Evolutionary conservation across 2,113 vertebrate genomes (phyloP).

Genomic region (Protobothrops mucrosquamatus): DNA sequence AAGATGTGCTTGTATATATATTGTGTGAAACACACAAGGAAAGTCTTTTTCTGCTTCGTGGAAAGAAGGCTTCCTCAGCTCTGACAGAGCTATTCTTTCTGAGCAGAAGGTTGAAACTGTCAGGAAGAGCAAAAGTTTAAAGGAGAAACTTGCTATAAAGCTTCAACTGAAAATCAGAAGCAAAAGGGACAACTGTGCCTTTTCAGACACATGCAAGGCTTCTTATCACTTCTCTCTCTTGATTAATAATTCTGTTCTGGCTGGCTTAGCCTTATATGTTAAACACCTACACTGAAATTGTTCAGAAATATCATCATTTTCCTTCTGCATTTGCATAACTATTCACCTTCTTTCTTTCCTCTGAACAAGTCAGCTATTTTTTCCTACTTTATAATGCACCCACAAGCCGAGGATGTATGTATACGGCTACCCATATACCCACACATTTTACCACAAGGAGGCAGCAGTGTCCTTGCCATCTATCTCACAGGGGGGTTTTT

Average conservation of each 20-base stretch:
- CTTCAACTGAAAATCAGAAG: background rate
- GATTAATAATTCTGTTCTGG: background rate
- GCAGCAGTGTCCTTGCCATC: constrained; percentile 57
- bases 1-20: too few species aligned
- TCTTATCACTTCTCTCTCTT: background rate
- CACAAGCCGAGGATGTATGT: background rate
- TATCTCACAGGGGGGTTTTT: constrained; percentile 3
- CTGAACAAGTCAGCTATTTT: background rate
- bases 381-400: background rate
- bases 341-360: too few species aligned
- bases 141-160: background rate
- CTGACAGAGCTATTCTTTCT: background rate
- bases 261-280: background rate
- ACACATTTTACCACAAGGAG: constrained; percentile 59
- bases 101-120: too few species aligned
- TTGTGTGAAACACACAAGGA: background rate
- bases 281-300: background rate
- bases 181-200: background rate
- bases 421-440: background rate
- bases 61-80: too few species aligned
- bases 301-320: background rate
- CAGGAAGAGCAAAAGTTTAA: background rate
- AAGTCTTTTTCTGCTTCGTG: background rate
- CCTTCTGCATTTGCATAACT: background rate
- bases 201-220: background rate